phyloP scores from a whole-genome alignment of 2,888 invertebrate genomes.

The Elmis aenea region DNA sequence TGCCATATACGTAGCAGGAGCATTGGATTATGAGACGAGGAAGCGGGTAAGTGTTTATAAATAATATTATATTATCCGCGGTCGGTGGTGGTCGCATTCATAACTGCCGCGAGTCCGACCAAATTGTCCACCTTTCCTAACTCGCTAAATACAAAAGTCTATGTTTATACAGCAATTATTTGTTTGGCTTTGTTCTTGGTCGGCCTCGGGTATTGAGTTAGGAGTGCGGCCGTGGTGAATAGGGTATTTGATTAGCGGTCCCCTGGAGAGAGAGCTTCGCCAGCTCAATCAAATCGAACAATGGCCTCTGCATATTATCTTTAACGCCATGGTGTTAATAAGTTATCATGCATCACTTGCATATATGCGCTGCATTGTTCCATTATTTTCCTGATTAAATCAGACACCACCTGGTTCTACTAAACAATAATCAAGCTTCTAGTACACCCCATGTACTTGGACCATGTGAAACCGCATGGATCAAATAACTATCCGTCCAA shows the following conservation, averaged over 20 bases:
- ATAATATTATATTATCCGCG: conserved; percentile 13
- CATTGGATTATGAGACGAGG: conserved; percentile 93
- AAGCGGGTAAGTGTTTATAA: conserved; percentile 73
- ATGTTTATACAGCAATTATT: too few species aligned
- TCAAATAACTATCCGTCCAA: too few species aligned
- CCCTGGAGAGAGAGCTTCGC: conserved; percentile 20
- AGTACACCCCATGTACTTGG: too few species aligned
- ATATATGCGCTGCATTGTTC: too few species aligned
- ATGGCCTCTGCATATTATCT: conserved; percentile 22
- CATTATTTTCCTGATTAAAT: too few species aligned
- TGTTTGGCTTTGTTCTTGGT: conserved; percentile 23
- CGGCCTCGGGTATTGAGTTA: conserved; percentile 24
- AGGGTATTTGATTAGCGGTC: conserved; percentile 24
- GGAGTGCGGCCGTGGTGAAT: conserved; percentile 21
- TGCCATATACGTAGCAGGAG: conserved; percentile 95
- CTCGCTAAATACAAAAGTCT: too few species aligned
- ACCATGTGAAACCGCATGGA: too few species aligned
- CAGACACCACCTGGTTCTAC: too few species aligned
- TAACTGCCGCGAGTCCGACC: conserved; percentile 9
- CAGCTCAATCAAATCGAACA: conserved; percentile 24
- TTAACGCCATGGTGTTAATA: too few species aligned
- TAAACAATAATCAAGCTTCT: too few species aligned
- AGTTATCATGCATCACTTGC: too few species aligned
- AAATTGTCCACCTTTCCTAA: conserved; percentile 11
- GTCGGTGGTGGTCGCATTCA: conserved; percentile 13